Base-by-base conservation (phyloP, 2,797 vertebrate species). In the Alauda arvensis region DNA sequence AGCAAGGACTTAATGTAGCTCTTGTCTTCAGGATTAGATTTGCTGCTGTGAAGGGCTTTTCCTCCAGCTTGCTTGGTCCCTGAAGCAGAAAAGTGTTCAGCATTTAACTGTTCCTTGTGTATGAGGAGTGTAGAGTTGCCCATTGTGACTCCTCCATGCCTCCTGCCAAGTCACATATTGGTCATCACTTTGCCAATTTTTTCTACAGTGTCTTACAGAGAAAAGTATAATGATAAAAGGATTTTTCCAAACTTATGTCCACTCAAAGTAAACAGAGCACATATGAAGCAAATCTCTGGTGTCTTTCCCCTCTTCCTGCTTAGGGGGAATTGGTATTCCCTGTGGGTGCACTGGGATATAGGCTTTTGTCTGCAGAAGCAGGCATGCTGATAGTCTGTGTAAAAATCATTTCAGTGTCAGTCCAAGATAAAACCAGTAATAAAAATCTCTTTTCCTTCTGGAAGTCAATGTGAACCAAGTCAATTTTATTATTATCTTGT, bases 321-420 rank as follows among this genome's bases (percentile, higher is more conserved):
- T 33, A 21, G 14, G 7, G 71, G 26, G 28, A 56, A 55, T 62
- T 85, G 34, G 21, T 87, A 80, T 90, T 93, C 34, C 19, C 33
- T 65, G 31, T 15, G 14, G 23, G 31, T 52, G 29, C 8, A 17
- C 60, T n/a, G 42, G 14, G n/a, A 49, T 76, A 57, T 29, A 57
- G 60, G 25, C 10, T 60, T 72, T 81, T 68, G 70, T 84, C 74
- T 90, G 63, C 61, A 72, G 89, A 75, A 43, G 42, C 29, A 79
- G 40, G 48, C 39, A 31, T 71, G 37, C 26, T 53, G 78, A 67
- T 79, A 28, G 8, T 5, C 43, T 84, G 66, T 65, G 37, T 40
- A 77, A 61, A 83, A 87, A 28, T 89, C 6, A 83, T 78, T 91
- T 88, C 83, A 79, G 40, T 71, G 82, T 83, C 42, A n/a, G 31